phyloP scores from a whole-genome alignment of 2,797 vertebrate species.

The Rhodeus uyekii region DNA sequence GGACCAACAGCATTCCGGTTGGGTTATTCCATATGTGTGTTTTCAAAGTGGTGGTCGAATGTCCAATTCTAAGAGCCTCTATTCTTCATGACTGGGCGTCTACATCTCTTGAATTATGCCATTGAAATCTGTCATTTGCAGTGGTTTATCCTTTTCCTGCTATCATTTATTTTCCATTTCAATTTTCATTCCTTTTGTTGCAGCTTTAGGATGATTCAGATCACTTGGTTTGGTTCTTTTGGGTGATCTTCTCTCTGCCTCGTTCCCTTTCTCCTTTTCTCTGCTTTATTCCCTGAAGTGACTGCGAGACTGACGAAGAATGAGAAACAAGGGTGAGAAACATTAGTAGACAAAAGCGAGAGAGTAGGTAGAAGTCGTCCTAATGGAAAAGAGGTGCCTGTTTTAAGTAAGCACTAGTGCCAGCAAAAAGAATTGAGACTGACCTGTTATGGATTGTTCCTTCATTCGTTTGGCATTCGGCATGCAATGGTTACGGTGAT shows the following conservation, averaged over 20 bases:
- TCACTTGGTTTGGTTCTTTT: conserved; percentile 24
- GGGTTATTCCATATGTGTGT: conserved; percentile 40
- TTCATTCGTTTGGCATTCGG: neutral
- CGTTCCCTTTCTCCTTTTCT: conserved; percentile 51
- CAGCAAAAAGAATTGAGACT: neutral
- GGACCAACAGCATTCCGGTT: conserved; percentile 25
- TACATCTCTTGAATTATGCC: conserved; percentile 48
- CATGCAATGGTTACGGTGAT: neutral
- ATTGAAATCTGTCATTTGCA: conserved; percentile 56
- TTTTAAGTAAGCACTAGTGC: conserved; percentile 41
- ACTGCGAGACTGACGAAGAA: conserved; percentile 54
- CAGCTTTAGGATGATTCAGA: conserved; percentile 45
- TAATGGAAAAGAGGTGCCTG: conserved; percentile 64
- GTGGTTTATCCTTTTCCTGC: conserved; percentile 41
- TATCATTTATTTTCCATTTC: conserved; percentile 33
- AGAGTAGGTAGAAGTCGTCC: conserved; percentile 67
- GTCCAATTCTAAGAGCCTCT: conserved; percentile 44
- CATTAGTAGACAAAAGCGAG: conserved; percentile 59
- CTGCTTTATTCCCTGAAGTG: conserved; percentile 21
- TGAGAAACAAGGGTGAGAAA: conserved; percentile 64
- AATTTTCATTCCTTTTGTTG: conserved; percentile 11
- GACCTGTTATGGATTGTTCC: conserved; percentile 55
- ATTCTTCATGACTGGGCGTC: conserved; percentile 40
- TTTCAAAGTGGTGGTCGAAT: conserved; percentile 37
- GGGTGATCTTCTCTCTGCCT: conserved; percentile 19